A percentile compares a stretch with the other conserved stretches of the same genome.
These are phyloP conservation scores for Rhaphigaster nebulosa DNA, from an alignment of 2,888 invertebrate genomes.

Conservation along the genomic window DNA sequence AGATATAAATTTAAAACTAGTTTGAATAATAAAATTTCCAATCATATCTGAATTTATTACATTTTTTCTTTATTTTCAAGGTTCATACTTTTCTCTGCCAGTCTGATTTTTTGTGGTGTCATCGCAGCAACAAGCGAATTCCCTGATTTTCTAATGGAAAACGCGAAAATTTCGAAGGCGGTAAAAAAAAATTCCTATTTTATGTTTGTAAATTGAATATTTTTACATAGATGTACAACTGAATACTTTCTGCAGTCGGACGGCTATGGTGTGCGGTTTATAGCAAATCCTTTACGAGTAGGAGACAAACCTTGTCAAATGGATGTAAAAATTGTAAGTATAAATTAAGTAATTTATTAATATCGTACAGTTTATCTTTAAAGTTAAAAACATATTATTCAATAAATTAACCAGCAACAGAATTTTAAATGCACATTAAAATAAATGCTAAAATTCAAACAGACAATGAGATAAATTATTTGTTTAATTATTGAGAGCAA, in stretches of 20 bases:
- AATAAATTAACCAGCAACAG: not conserved
- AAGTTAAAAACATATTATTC: too few species aligned
- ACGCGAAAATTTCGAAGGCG: not conserved
- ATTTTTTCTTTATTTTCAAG: not conserved
- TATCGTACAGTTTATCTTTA: too few species aligned
- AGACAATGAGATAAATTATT: too few species aligned
- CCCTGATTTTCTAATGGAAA: slow-evolving; percentile 11
- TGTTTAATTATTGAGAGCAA: too few species aligned
- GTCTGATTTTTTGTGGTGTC: not conserved
- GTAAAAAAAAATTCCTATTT: not conserved
- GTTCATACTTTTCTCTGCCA: not conserved
- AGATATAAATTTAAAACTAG: not conserved
- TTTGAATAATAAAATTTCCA: not conserved
- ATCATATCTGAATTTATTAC: not conserved
- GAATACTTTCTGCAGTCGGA: not conserved
- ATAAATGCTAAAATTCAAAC: too few species aligned
- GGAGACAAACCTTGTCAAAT: not conserved
- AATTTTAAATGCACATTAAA: too few species aligned
- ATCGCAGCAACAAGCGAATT: slow-evolving; percentile 26
- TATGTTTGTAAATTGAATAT: not conserved
- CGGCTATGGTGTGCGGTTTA: not conserved
- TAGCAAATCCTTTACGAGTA: not conserved
- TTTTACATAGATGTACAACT: not conserved
- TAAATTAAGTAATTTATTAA: not conserved
- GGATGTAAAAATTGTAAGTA: slow-evolving; percentile 19